Conservation (phyloP, 1,140 invertebrate species). For the Fopius arisanus region DNA sequence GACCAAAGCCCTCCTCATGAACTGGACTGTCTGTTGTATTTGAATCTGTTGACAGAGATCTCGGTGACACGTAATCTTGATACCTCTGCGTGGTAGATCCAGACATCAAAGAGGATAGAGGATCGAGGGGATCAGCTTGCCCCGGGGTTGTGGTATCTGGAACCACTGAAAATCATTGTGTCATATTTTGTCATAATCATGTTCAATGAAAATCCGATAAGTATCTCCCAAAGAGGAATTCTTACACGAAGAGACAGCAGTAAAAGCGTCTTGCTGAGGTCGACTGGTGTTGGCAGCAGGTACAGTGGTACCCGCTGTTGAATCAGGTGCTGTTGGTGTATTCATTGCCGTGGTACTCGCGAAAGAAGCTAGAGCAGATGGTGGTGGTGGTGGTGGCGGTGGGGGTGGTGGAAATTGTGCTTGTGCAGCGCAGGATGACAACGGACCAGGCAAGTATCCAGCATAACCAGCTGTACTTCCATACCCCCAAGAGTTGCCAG, state of each 20-base stretch:
- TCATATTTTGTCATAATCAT: too few relatives aligned
- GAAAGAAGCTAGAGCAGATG: constrained; percentile 65
- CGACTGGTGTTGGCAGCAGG: constrained; percentile 51
- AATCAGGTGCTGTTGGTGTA: constrained; percentile 72
- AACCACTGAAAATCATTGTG: constrained; percentile 66
- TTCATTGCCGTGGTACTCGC: constrained; percentile 55
- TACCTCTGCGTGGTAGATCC: constrained; percentile 59
- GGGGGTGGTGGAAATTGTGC: constrained; percentile 70
- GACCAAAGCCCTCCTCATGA: constrained; percentile 75
- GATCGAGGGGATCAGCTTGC: constrained; percentile 70
- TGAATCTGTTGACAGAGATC: constrained; percentile 81
- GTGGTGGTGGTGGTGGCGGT: constrained; percentile 71
- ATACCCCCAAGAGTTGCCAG: constrained; percentile 84
- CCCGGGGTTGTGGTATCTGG: constrained; percentile 79
- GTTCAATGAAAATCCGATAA: neutral
- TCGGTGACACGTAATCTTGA: constrained; percentile 67
- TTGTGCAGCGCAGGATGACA: constrained; percentile 70
- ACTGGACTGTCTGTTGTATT: constrained; percentile 83
- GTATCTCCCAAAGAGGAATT: too few relatives aligned
- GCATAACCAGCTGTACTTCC: constrained; percentile 82
- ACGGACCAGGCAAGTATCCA: constrained; percentile 73
- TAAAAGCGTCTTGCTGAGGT: constrained; percentile 57
- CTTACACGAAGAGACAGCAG: constrained; percentile 59
- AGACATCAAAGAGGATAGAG: constrained; percentile 72
- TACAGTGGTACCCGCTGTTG: constrained; percentile 68